Conservation (phyloP, 92 coral and sea anemone genomes). For the Ricordea florida region DNA sequence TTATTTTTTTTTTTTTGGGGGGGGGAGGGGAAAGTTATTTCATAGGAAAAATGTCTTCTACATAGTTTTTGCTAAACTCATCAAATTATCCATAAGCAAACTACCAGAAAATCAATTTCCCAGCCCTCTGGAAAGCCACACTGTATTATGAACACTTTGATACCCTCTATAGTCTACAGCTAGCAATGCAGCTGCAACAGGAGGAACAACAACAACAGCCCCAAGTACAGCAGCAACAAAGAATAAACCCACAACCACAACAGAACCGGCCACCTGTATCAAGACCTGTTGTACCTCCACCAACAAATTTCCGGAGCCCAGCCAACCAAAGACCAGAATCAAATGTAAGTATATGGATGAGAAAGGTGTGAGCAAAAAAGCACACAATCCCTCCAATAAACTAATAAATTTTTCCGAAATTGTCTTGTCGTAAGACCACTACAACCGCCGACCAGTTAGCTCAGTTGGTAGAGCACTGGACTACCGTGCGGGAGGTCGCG, state of each 20-base stretch:
- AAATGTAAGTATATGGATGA: slow-evolving; percentile 27
- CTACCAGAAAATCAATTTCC: no score
- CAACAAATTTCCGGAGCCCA: background rate
- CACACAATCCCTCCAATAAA: no score
- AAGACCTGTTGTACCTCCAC: background rate
- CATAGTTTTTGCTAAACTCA: no score
- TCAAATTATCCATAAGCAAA: no score
- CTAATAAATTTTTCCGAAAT: no score
- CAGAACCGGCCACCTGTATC: background rate
- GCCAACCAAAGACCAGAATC: slow-evolving; percentile 21
- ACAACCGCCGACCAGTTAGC: no score
- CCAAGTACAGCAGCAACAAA: slow-evolving; percentile 45
- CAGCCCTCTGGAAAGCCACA: background rate
- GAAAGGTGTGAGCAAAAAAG: no score
- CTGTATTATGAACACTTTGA: background rate
- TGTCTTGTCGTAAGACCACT: no score
- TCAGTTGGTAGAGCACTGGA: no score
- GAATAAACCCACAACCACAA: slow-evolving; percentile 1
- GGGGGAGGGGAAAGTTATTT: background rate
- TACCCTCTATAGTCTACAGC: slow-evolving; percentile 76
- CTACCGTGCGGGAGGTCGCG: no score
- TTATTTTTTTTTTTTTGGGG: background rate
- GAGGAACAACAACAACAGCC: slow-evolving; percentile 82
- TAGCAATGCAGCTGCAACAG: slow-evolving; percentile 89
- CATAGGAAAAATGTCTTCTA: background rate